Conservation (phyloP, 2,113 vertebrate genomes). For the Cyphomyrus discorhynchus region DNA sequence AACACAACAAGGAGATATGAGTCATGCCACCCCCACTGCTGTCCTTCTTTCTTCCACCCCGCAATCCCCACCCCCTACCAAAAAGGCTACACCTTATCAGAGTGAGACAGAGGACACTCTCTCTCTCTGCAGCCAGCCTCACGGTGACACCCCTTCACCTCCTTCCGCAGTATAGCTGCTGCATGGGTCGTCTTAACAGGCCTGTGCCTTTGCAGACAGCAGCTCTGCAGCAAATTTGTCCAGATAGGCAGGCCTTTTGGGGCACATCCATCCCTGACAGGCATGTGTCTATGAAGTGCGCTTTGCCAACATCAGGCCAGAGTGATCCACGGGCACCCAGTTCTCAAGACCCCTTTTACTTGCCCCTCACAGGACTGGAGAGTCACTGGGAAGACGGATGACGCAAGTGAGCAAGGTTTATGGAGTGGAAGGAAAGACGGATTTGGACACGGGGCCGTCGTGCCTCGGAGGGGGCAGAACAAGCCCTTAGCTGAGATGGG, state of each 20-base stretch:
- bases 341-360: not conserved
- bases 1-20: constrained; percentile 11
- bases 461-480: not conserved
- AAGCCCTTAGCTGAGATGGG: not conserved
- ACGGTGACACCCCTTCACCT: constrained; percentile 42
- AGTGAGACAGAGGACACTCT: constrained; percentile 15
- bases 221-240: not conserved
- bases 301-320: not conserved
- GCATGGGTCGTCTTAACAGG: constrained; percentile 35
- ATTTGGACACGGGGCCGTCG: not conserved
- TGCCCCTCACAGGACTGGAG: not conserved
- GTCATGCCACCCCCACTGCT: constrained; percentile 26
- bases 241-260: not conserved
- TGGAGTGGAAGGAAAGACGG: not conserved
- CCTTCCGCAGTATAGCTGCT: constrained; percentile 41
- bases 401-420: not conserved
- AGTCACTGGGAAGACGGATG: not conserved
- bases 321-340: not conserved
- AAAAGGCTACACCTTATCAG: constrained; percentile 25
- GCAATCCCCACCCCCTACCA: not conserved
- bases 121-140: constrained; percentile 15
- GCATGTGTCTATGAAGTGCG: not conserved
- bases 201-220: not conserved
- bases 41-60: constrained; percentile 16
- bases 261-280: not conserved